These are phyloP conservation scores for Oscarella lobularis DNA, from an alignment of 37 sponge, comb jelly and placozoan genomes.

Conservation along the genomic window DNA sequence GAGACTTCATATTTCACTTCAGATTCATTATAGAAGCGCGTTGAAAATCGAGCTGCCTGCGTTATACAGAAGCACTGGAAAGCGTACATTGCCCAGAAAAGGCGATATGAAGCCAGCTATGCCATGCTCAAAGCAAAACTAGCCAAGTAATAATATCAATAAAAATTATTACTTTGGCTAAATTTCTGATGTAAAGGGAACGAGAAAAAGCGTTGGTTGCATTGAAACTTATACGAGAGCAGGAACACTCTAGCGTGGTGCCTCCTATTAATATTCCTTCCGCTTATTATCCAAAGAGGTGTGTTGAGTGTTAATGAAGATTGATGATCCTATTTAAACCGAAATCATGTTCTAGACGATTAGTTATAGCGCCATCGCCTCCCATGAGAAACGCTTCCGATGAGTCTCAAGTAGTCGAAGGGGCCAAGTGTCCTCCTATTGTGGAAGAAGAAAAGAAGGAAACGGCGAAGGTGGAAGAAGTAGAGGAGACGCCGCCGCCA, in stretches of 20 bases:
- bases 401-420: no score
- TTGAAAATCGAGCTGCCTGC: constrained; percentile 29
- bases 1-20: background rate
- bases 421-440: no score
- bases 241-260: background rate
- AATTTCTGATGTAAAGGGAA: background rate
- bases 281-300: no score
- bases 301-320: background rate
- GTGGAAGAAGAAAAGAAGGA: no score
- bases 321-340: no score
- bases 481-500: no score
- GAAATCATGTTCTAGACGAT: no score
- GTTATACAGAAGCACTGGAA: constrained; percentile 61
- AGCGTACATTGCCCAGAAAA: constrained; percentile 30
- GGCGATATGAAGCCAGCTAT: constrained; percentile 46
- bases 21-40: background rate
- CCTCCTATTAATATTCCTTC: background rate
- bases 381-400: no score
- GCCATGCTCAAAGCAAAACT: constrained; percentile 44
- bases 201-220: background rate
- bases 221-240: background rate
- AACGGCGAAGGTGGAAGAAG: no score
- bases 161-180: no score
- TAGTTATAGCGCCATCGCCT: no score
- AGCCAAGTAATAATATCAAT: constrained; percentile 18